Evolutionary conservation across 2,113 vertebrate species (phyloP).

Genomic region (Eptesicus fuscus): DNA sequence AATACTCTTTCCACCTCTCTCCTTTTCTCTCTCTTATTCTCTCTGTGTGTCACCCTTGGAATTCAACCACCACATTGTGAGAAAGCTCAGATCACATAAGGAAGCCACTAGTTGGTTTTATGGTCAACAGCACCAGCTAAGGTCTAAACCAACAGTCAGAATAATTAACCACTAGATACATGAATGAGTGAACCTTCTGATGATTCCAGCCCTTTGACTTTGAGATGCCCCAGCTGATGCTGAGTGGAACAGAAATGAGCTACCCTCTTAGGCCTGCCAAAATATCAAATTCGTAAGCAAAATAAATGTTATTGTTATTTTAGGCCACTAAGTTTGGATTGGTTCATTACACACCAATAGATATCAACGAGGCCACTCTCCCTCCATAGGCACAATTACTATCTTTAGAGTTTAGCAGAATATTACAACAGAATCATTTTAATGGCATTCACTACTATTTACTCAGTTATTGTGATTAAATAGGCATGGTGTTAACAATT

Average conservation of each 20-base stretch:
- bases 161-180: neutral
- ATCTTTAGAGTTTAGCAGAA: neutral
- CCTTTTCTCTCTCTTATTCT: neutral
- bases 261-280: neutral
- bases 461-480: neutral
- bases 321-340: neutral
- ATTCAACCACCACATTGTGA: neutral
- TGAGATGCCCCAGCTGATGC: neutral
- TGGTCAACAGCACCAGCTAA: neutral
- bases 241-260: neutral
- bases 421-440: neutral
- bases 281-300: neutral
- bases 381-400: neutral
- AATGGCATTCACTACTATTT: neutral
- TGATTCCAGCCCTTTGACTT: neutral
- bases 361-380: neutral
- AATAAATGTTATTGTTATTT: neutral
- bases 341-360: neutral
- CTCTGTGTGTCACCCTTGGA: neutral
- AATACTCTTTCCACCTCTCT: neutral
- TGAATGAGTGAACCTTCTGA: neutral
- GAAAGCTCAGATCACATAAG: neutral
- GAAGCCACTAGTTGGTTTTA: neutral
- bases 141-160: neutral
- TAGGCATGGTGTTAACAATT: neutral